A percentile compares a stretch with the other conserved stretches of the same genome.
Conservation (phyloP, 1,140 invertebrate species). For the Brachionus asplanchnoidis region DNA sequence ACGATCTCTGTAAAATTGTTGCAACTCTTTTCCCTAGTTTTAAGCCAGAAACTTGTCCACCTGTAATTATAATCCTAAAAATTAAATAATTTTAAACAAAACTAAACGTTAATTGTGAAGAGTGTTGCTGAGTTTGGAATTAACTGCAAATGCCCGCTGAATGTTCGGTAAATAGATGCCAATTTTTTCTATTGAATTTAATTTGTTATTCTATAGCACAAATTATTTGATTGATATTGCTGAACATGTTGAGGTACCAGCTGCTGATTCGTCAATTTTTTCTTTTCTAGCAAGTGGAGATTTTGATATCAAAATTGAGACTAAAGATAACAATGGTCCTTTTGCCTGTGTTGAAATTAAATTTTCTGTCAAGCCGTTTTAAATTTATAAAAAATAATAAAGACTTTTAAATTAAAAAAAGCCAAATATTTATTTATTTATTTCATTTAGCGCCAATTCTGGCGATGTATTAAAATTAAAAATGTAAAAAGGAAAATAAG, state of each 20-base stretch:
- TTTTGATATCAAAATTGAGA: slow-evolving; percentile 27
- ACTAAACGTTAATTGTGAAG: neutral
- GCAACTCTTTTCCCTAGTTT: slow-evolving; percentile 24
- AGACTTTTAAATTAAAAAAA: neutral
- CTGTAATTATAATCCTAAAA: neutral
- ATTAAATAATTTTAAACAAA: neutral
- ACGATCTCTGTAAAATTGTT: slow-evolving; percentile 24
- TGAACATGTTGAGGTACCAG: slow-evolving; percentile 28
- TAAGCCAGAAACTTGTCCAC: slow-evolving; percentile 11
- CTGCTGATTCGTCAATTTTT: slow-evolving; percentile 14
- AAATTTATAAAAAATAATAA: neutral
- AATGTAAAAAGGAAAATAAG: too few relatives aligned
- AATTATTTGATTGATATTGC: neutral
- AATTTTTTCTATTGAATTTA: neutral
- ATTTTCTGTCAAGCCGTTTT: slow-evolving; percentile 35
- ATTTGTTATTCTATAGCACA: neutral
- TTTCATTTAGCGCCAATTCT: too few relatives aligned
- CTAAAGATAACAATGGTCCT: slow-evolving; percentile 7
- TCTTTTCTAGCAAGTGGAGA: slow-evolving; percentile 32
- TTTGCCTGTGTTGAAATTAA: neutral
- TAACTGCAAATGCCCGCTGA: slow-evolving; percentile 38
- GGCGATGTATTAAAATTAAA: too few relatives aligned
- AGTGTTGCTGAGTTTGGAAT: neutral
- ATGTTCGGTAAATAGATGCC: neutral
- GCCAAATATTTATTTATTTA: too few relatives aligned